These are phyloP conservation scores for Empidonax traillii DNA, from an alignment of 2,113 vertebrate genomes.

Conservation along the genomic window DNA sequence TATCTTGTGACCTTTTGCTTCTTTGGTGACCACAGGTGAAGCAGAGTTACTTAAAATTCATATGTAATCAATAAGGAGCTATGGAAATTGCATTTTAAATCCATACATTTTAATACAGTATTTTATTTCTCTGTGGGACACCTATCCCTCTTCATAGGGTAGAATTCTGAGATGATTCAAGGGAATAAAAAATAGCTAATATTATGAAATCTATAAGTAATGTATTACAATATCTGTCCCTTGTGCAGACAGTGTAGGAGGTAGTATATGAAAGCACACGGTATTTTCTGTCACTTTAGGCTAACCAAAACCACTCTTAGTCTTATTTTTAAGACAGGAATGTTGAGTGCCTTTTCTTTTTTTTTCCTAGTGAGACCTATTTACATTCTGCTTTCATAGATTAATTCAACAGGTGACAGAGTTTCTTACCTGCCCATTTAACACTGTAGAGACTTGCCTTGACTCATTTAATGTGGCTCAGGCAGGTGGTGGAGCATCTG, in stretches of 20 bases:
- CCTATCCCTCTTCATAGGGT: not conserved
- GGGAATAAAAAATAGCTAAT: not conserved
- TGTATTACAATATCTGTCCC: not conserved
- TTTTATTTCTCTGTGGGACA: not conserved
- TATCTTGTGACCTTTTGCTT: not conserved
- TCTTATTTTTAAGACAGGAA: not conserved
- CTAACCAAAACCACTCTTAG: not conserved
- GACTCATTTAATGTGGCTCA: not conserved
- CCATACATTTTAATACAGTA: not conserved
- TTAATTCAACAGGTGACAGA: not conserved
- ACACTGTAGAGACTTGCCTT: not conserved
- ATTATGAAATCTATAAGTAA: not conserved
- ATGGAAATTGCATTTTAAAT: not conserved
- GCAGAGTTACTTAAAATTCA: not conserved
- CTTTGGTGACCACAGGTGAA: not conserved
- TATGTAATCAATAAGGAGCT: not conserved
- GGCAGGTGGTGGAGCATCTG: accelerated
- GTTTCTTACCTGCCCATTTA: not conserved
- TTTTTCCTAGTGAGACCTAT: not conserved
- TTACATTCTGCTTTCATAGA: not conserved
- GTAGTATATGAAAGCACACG: not conserved
- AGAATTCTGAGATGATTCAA: not conserved
- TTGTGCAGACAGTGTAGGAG: not conserved
- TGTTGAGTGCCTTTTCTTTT: not conserved
- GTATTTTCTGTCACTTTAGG: not conserved